Evolutionary conservation across 2,888 invertebrate genomes (phyloP).

Genomic region (Stegana nigrithorax): DNA sequence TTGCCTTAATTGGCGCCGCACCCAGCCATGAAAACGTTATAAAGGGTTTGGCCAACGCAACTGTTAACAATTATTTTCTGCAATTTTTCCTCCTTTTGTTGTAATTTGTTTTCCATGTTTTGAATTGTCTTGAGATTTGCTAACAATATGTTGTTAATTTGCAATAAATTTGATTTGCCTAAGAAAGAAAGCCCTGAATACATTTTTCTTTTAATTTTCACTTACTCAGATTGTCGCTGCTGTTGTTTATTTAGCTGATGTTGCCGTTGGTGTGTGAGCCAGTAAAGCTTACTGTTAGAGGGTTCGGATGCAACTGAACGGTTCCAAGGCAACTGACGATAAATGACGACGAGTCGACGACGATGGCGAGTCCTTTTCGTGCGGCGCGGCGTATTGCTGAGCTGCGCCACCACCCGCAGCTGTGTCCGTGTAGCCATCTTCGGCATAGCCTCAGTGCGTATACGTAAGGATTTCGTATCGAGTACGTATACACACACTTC

Average conservation of each 20-base stretch:
- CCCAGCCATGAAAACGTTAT: constrained; percentile 37
- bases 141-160: constrained; percentile 11
- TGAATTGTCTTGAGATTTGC: constrained; percentile 12
- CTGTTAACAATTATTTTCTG: constrained; percentile 1
- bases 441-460: constrained; percentile 33
- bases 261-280: no score
- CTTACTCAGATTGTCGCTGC: constrained; percentile 50
- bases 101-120: constrained; percentile 22
- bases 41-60: constrained; percentile 45
- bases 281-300: constrained; percentile 58
- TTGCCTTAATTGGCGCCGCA: constrained; percentile 40
- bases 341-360: constrained; percentile 20
- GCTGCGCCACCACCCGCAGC: constrained; percentile 31
- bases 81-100: constrained; percentile 27
- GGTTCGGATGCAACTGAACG: constrained; percentile 64
- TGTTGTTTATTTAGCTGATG: no score
- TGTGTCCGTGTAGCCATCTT: background rate
- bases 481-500: background rate
- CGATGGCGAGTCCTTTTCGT: constrained; percentile 46
- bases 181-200: no score
- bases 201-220: constrained; percentile 9
- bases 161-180: constrained; percentile 30
- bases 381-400: constrained; percentile 34
- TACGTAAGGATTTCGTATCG: constrained; percentile 30
- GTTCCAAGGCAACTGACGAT: constrained; percentile 39